These are phyloP conservation scores for Spodoptera littoralis DNA, from an alignment of 2,888 invertebrate genomes.

Conservation along the genomic window DNA sequence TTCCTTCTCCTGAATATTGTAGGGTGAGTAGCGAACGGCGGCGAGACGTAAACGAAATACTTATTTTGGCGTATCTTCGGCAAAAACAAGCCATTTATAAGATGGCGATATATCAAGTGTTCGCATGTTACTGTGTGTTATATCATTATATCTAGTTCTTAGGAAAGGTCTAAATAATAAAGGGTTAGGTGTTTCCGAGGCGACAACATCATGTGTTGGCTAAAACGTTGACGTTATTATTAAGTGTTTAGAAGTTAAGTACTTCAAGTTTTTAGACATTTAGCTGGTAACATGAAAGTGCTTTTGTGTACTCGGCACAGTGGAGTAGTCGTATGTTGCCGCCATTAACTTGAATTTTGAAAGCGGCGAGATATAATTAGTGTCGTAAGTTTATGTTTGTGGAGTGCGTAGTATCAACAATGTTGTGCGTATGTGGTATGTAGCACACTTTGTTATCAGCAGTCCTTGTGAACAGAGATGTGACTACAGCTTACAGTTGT, in stretches of 20 bases:
- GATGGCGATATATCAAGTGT: constrained; percentile 74
- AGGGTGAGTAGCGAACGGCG: constrained; percentile 67
- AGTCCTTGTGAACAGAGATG: background rate
- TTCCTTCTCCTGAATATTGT: constrained; percentile 77
- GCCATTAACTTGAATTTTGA: constrained; percentile 9
- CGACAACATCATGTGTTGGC: background rate
- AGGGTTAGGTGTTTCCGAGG: constrained; percentile 6
- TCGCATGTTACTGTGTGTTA: constrained; percentile 51
- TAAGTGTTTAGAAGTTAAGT: background rate
- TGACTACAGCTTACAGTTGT: background rate
- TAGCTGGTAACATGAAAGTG: background rate
- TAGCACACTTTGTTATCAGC: too few relatives aligned
- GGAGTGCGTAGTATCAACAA: background rate
- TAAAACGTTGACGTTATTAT: background rate
- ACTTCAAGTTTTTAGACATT: constrained; percentile 3
- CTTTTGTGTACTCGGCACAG: background rate
- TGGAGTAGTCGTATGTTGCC: background rate
- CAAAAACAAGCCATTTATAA: constrained; percentile 83
- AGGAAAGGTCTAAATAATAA: constrained; percentile 16
- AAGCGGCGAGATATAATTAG: background rate
- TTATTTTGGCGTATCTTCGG: constrained; percentile 77
- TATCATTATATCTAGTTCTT: constrained; percentile 33
- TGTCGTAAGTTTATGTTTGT: background rate
- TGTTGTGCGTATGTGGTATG: background rate
- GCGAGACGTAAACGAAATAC: constrained; percentile 78